phyloP scores from a whole-genome alignment of 2,888 invertebrate species.

The Chloroclystis v-ata region DNA sequence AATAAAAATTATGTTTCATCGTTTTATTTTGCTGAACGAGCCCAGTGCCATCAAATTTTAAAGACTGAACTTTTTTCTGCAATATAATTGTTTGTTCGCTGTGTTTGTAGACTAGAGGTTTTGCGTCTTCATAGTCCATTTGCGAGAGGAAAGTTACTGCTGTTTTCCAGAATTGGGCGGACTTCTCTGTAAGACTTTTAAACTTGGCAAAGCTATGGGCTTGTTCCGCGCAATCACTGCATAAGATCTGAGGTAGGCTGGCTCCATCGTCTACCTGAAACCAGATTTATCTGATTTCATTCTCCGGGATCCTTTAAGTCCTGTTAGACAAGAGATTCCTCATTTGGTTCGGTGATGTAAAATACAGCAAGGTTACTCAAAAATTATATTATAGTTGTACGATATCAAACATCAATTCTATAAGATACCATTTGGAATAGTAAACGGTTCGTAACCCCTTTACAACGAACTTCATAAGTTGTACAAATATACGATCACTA shows the following conservation, averaged over 20 bases:
- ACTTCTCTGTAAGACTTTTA: constrained; percentile 44
- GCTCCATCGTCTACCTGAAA: constrained; percentile 63
- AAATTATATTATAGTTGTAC: no score
- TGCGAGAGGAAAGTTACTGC: constrained; percentile 35
- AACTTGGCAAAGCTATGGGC: constrained; percentile 45
- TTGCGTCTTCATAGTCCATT: constrained; percentile 36
- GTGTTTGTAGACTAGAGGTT: constrained; percentile 42
- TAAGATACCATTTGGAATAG: no score
- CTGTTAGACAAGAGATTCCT: neutral
- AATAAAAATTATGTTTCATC: neutral
- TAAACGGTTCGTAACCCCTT: no score
- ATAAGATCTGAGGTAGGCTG: constrained; percentile 49
- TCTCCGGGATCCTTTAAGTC: constrained; percentile 13
- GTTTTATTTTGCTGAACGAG: neutral
- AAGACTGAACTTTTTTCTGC: neutral
- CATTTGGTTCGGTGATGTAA: no score
- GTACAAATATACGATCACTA: no score
- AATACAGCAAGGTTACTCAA: no score
- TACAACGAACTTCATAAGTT: no score
- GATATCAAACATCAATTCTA: no score
- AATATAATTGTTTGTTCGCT: constrained; percentile 36
- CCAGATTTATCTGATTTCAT: constrained; percentile 53
- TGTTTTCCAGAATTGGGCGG: constrained; percentile 46
- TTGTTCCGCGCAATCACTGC: constrained; percentile 49
- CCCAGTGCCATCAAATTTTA: neutral